Evolutionary conservation across 2,888 invertebrate genomes (phyloP), one percentile per base, ranked within the genome.

Genomic region (Agrochola lota): DNA sequence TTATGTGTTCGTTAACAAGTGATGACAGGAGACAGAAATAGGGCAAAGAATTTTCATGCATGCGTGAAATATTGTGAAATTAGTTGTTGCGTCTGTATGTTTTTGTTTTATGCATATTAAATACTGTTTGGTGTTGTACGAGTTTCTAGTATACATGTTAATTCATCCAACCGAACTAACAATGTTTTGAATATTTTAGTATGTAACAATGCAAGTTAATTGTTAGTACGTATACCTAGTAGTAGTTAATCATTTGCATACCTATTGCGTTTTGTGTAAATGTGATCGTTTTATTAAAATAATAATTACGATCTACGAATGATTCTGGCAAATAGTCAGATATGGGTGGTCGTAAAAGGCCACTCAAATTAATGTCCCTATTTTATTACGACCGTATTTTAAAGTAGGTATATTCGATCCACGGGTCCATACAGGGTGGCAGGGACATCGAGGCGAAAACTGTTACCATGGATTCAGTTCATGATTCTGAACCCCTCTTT

Each of bases 11-110:
- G 71, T 70, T 72, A 85, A 82, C n/a, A 49, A 46, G 77, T 57
- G 73, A 60, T 49, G 69, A 57, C 82, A 81, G 63, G 64, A 64
- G 74, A 82, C 78, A 82, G 52, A 84, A 85, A 67, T 59, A 76
- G 84, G 85, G 17, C 57, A 75, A 35, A 15, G 60, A 67, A 63
- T 72, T 49, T 71, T 26, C 63, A 62, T 67, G 84, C 74, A 49
- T 82, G 74, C 74, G 74, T 73, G 74, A 63, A 70, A 35, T 60
- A 63, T 85, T 84, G 72, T 43, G 72, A 75, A 82, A 84, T 78
- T 60, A 26, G 30, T 64, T 49, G 59, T 62, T 69, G 59, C 64
- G 40, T 35, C 68, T 55, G 43, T 30, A 20, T 69, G 49, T 74
- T 52, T 49, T 60, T 43, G 46, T 71, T 59, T 64, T 77, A n/a